Evolutionary conservation across 1,140 invertebrate species (phyloP).

Genomic region (Zaprionus nigranus): DNA sequence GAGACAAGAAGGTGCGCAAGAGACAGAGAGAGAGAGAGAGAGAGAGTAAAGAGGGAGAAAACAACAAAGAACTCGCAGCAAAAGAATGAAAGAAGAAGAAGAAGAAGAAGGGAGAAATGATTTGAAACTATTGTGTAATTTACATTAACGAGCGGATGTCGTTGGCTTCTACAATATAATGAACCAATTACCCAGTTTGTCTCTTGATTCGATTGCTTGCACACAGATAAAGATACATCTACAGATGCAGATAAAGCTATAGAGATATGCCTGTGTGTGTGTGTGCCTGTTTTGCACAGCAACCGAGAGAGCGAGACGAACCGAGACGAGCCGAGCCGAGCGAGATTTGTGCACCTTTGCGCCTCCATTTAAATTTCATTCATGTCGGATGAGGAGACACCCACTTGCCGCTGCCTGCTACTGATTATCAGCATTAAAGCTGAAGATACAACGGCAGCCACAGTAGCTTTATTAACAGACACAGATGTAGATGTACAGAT

Average conservation of each 20-base stretch:
- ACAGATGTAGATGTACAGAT: constrained; percentile 11
- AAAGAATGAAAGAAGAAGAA: neutral
- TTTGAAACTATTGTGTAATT: constrained; percentile 81
- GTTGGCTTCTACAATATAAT: constrained; percentile 79
- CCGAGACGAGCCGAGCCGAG: neutral
- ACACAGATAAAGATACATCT: constrained; percentile 23
- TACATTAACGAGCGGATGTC: constrained; percentile 81
- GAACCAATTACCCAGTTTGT: constrained; percentile 81
- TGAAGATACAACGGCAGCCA: neutral
- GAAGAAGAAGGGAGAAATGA: constrained; percentile 34
- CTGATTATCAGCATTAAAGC: constrained; percentile 43
- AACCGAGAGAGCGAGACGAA: neutral
- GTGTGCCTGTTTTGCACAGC: neutral
- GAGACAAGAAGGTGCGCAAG: neutral
- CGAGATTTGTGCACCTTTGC: constrained; percentile 15
- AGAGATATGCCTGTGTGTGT: neutral
- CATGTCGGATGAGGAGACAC: constrained; percentile 37
- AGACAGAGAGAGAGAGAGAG: neutral
- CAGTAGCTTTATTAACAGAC: neutral
- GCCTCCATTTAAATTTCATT: constrained; percentile 46
- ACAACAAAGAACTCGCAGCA: neutral
- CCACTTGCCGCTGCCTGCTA: constrained; percentile 36
- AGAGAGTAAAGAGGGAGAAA: neutral
- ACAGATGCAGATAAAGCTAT: neutral
- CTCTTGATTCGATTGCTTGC: constrained; percentile 79